These are phyloP conservation scores for Mesoclemmys tuberculata DNA, from an alignment of 2,113 vertebrate species.

Conservation along the genomic window DNA sequence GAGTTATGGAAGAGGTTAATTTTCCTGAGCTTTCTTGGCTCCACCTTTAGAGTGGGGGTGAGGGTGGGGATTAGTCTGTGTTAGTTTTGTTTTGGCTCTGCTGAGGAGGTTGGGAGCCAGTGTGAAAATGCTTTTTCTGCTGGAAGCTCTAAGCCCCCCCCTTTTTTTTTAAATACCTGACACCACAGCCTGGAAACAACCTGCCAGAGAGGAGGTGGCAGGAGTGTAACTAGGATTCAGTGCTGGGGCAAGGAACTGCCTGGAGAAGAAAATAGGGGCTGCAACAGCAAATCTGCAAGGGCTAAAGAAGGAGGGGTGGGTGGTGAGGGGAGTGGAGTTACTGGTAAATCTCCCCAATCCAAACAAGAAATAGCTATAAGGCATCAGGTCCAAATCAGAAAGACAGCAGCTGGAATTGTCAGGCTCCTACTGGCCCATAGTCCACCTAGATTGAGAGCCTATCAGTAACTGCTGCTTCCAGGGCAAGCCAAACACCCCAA, in stretches of 20 bases:
- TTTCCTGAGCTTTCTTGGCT: conserved; percentile 48
- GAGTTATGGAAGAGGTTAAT: conserved; percentile 43
- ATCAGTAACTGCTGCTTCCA: conserved; percentile 25
- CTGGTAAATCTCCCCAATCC: neutral
- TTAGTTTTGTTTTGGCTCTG: conserved; percentile 63
- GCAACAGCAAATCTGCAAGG: conserved; percentile 19
- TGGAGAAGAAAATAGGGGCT: conserved; percentile 31
- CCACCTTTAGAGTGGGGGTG: conserved; percentile 11
- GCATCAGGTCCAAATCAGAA: neutral
- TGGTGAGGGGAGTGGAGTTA: neutral
- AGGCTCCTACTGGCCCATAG: conserved; percentile 17
- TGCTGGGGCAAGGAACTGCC: neutral
- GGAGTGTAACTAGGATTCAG: conserved; percentile 35
- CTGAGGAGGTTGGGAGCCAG: conserved; percentile 46
- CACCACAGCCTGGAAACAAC: conserved; percentile 33
- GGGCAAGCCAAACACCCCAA: conserved; percentile 16
- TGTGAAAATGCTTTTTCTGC: conserved; percentile 60
- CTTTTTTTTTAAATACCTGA: conserved; percentile 57
- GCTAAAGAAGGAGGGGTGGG: neutral
- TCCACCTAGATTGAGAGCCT: neutral
- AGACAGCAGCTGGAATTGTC: neutral
- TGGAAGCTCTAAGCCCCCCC: conserved; percentile 52
- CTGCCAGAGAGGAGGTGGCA: conserved; percentile 1
- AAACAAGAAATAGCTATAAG: neutral
- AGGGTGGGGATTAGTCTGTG: conserved; percentile 50